Evolutionary conservation across 2,888 invertebrate species (phyloP).

Genomic region (Horisme vitalbata): DNA sequence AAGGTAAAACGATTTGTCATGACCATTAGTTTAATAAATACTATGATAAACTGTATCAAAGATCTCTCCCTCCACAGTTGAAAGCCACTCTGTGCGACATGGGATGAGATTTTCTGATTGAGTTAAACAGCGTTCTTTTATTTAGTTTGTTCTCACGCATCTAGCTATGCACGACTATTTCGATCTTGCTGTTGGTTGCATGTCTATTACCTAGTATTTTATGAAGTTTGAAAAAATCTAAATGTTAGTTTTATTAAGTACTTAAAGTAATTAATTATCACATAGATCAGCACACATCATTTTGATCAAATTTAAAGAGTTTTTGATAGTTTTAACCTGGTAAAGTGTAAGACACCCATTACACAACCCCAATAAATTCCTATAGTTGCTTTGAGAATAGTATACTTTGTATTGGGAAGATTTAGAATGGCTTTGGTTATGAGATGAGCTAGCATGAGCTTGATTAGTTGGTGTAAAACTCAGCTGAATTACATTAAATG

Average conservation of each 20-base stretch:
- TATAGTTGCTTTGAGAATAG: slow-evolving; percentile 54
- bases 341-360: slow-evolving; percentile 72
- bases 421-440: slow-evolving; percentile 56
- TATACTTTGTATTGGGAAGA: slow-evolving; percentile 38
- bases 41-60: slow-evolving; percentile 58
- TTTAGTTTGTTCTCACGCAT: slow-evolving; percentile 79
- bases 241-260: slow-evolving; percentile 72
- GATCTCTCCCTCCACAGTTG: slow-evolving; percentile 50
- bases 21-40: slow-evolving; percentile 65
- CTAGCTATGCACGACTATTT: slow-evolving; percentile 80
- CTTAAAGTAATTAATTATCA: slow-evolving; percentile 64
- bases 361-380: slow-evolving; percentile 37
- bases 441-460: slow-evolving; percentile 57
- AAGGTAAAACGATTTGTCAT: slow-evolving; percentile 73
- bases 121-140: slow-evolving; percentile 62
- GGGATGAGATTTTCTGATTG: slow-evolving; percentile 60
- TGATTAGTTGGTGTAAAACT: slow-evolving; percentile 51
- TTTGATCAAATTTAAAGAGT: slow-evolving; percentile 68
- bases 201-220: slow-evolving; percentile 70
- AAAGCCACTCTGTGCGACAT: slow-evolving; percentile 38
- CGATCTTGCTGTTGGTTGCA: slow-evolving; percentile 78
- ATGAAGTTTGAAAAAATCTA: slow-evolving; percentile 59
- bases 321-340: slow-evolving; percentile 56
- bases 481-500: slow-evolving; percentile 43
- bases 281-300: slow-evolving; percentile 81